Percentiles rank a stretch among this genome's conserved stretches.
phyloP scores from a whole-genome alignment of 2,113 vertebrate species.

The Tragelaphus buxtoni region DNA sequence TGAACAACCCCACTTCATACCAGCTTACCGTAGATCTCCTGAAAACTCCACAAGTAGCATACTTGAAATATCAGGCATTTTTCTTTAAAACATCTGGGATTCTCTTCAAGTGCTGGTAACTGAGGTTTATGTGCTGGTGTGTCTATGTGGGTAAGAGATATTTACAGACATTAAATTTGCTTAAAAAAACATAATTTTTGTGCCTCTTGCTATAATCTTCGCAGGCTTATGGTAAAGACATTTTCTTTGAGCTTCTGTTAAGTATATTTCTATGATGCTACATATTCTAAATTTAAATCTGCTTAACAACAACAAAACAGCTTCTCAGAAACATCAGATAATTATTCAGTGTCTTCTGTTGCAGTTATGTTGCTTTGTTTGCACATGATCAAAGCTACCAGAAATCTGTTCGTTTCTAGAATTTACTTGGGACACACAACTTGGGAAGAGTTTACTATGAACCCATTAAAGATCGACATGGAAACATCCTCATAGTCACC shows the following conservation, averaged over 20 bases:
- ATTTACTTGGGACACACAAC: slow-evolving; percentile 95
- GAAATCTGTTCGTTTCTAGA: slow-evolving; percentile 81
- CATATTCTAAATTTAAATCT: slow-evolving; percentile 33
- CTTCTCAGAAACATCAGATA: slow-evolving; percentile 25
- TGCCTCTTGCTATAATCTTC: slow-evolving; percentile 72
- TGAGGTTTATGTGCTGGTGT: slow-evolving; percentile 75
- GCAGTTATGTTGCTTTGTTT: background rate
- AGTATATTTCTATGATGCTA: slow-evolving; percentile 64
- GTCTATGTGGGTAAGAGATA: slow-evolving; percentile 74
- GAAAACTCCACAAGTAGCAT: slow-evolving; percentile 76
- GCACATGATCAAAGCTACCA: background rate
- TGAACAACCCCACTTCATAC: slow-evolving; percentile 61
- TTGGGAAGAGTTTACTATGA: slow-evolving; percentile 95
- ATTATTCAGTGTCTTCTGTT: slow-evolving; percentile 15
- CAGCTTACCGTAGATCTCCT: slow-evolving; percentile 72
- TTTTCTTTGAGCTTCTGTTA: slow-evolving; percentile 69
- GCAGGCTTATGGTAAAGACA: slow-evolving; percentile 60
- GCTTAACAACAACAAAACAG: background rate
- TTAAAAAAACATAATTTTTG: slow-evolving; percentile 73
- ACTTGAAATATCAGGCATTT: slow-evolving; percentile 83
- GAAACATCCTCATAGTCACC: slow-evolving; percentile 94
- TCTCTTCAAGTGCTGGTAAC: slow-evolving; percentile 80
- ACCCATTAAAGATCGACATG: slow-evolving; percentile 96
- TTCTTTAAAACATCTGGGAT: slow-evolving; percentile 86
- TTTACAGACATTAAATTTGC: slow-evolving; percentile 76